Percentiles rank a stretch among this genome's conserved stretches.
Conservation (phyloP, 2,888 invertebrate genomes). For the Ischnus inquisitorius region DNA sequence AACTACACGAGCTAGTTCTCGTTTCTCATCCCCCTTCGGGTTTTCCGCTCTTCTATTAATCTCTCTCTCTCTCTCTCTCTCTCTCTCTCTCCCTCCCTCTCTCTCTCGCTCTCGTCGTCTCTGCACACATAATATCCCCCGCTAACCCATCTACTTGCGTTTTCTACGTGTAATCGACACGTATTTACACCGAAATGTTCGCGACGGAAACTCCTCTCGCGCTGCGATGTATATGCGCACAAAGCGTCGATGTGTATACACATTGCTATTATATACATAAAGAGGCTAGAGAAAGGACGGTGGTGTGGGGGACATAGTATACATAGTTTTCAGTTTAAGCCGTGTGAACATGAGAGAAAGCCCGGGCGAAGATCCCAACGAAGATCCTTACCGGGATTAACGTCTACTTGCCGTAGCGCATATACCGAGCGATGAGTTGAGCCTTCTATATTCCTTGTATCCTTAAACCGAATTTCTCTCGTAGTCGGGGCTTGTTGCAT, state of each 20-base stretch:
- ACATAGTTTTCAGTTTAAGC: constrained; percentile 13
- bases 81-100: not conserved
- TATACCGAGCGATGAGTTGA: constrained; percentile 8
- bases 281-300: too few species aligned
- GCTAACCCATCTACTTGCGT: not conserved
- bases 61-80: not conserved
- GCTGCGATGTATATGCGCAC: not conserved
- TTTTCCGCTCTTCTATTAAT: not conserved
- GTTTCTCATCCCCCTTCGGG: not conserved
- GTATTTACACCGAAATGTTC: constrained; percentile 44
- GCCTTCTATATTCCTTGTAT: not conserved
- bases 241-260: not conserved
- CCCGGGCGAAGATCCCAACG: constrained; percentile 52
- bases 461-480: constrained; percentile 17
- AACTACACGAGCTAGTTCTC: not conserved
- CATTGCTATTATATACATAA: not conserved
- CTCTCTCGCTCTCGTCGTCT: not conserved
- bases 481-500: constrained; percentile 45
- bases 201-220: not conserved
- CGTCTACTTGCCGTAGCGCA: constrained; percentile 31
- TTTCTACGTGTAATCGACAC: constrained; percentile 45
- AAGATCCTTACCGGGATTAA: constrained; percentile 56
- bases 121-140: not conserved
- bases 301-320: not conserved
- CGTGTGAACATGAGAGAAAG: constrained; percentile 56